phyloP scores from a whole-genome alignment of 1,140 invertebrate genomes.

The Triops cancriformis region DNA sequence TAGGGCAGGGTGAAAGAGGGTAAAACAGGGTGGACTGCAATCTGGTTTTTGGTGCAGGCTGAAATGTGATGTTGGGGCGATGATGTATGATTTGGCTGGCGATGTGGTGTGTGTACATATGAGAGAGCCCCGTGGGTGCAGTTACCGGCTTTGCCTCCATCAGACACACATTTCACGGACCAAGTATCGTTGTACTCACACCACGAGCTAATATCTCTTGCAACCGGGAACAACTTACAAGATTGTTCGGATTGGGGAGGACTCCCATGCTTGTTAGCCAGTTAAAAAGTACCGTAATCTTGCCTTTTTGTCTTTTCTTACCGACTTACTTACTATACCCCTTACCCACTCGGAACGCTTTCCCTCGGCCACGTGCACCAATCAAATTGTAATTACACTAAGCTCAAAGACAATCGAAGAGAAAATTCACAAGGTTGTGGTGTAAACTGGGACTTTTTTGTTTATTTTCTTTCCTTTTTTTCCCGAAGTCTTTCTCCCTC shows the following conservation, averaged over 20 bases:
- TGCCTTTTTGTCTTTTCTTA: too few relatives aligned
- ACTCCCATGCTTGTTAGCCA: background rate
- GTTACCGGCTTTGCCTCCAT: slow-evolving; percentile 4
- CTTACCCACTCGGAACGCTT: background rate
- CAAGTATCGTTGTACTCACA: background rate
- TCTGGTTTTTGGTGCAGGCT: background rate
- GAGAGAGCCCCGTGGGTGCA: slow-evolving; percentile 2
- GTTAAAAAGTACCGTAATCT: background rate
- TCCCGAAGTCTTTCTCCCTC: background rate
- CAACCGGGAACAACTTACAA: background rate
- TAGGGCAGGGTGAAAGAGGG: too few relatives aligned
- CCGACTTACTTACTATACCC: background rate
- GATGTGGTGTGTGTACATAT: background rate
- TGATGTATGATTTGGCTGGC: background rate
- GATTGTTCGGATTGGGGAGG: background rate
- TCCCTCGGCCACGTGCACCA: background rate
- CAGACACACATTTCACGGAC: slow-evolving; percentile 8
- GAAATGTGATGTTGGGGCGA: background rate
- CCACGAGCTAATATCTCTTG: background rate
- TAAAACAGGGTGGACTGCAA: background rate
- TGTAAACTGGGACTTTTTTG: background rate
- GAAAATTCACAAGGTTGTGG: too few relatives aligned
- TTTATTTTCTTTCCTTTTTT: too few relatives aligned
- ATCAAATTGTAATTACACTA: background rate
- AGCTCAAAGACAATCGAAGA: background rate